phyloP scores from a whole-genome alignment of 2,113 vertebrate genomes.

The Peromyscus polionotus region DNA sequence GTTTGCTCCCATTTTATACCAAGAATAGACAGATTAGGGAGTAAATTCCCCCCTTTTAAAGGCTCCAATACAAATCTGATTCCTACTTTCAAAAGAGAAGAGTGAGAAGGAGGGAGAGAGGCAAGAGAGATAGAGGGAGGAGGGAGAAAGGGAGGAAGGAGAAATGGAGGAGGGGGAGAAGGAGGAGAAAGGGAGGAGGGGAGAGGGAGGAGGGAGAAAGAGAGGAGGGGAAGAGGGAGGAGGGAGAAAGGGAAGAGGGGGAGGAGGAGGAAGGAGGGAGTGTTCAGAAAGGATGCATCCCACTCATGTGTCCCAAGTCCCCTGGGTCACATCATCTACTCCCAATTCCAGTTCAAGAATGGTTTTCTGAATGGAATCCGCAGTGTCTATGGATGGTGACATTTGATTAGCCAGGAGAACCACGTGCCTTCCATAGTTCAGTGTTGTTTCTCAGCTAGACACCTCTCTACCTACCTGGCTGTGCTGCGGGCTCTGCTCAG shows the following conservation, averaged over 20 bases:
- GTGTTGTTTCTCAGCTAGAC: not conserved
- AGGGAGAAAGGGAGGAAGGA: too few relatives aligned
- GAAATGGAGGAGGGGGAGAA: not conserved
- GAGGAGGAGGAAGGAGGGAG: not conserved
- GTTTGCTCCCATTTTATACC: slow-evolving; percentile 59
- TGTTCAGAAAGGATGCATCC: not conserved
- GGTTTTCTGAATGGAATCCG: not conserved
- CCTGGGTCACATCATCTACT: not conserved
- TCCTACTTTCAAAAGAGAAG: slow-evolving; percentile 52
- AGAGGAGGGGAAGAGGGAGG: too few relatives aligned
- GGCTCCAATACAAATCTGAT: slow-evolving; percentile 67
- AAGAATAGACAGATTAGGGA: slow-evolving; percentile 68
- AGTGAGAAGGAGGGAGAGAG: not conserved
- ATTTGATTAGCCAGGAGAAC: not conserved
- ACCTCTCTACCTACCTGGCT: accelerated
- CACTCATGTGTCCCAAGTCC: not conserved
- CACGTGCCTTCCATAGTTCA: not conserved
- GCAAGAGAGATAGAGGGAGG: too few relatives aligned
- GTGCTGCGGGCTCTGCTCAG: not conserved
- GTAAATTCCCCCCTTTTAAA: slow-evolving; percentile 55
- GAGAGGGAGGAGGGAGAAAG: too few relatives aligned
- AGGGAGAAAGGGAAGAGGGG: too few relatives aligned
- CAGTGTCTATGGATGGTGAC: not conserved
- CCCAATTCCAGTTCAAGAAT: not conserved
- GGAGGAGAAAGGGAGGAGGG: too few relatives aligned